These are phyloP conservation scores for Periplaneta americana DNA, from an alignment of 1,140 invertebrate genomes.

Conservation along the genomic window DNA sequence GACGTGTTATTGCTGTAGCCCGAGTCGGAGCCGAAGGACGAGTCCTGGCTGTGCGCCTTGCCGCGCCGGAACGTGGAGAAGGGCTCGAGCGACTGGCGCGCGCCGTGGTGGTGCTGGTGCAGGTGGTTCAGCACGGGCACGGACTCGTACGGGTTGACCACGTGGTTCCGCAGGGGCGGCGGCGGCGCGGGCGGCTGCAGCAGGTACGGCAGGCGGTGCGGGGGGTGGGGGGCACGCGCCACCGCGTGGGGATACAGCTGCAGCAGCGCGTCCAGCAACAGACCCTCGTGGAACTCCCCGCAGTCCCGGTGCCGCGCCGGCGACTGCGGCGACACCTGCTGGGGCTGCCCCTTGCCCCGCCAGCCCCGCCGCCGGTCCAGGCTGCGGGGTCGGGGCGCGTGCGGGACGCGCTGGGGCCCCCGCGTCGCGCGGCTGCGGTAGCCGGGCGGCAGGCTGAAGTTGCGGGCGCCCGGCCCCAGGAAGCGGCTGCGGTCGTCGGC, in stretches of 20 bases:
- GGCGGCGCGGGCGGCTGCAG: conserved; percentile 31
- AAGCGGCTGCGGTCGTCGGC: conserved; percentile 27
- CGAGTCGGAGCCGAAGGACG: conserved; percentile 58
- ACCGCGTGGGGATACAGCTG: conserved; percentile 53
- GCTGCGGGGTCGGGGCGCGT: background rate
- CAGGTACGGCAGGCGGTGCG: conserved; percentile 41
- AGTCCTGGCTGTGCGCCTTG: conserved; percentile 35
- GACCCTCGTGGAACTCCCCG: conserved; percentile 56
- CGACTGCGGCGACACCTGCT: background rate
- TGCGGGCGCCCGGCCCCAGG: conserved; percentile 12
- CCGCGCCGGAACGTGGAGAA: conserved; percentile 24
- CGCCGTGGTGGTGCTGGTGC: conserved; percentile 31
- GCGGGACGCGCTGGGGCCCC: conserved; percentile 19
- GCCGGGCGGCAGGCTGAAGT: conserved; percentile 24
- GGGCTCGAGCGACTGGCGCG: background rate
- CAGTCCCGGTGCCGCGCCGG: conserved; percentile 15
- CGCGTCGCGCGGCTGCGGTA: conserved; percentile 18
- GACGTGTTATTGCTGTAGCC: conserved; percentile 63
- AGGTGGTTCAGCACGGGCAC: conserved; percentile 48
- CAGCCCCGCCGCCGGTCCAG: conserved; percentile 18
- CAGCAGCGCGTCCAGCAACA: conserved; percentile 56
- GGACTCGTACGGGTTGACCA: conserved; percentile 44
- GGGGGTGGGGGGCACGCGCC: conserved; percentile 31
- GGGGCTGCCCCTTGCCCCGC: background rate
- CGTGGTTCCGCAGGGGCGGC: background rate